These are phyloP conservation scores for Masticophis lateralis DNA, from an alignment of 2,797 vertebrate species.

Conservation along the genomic window DNA sequence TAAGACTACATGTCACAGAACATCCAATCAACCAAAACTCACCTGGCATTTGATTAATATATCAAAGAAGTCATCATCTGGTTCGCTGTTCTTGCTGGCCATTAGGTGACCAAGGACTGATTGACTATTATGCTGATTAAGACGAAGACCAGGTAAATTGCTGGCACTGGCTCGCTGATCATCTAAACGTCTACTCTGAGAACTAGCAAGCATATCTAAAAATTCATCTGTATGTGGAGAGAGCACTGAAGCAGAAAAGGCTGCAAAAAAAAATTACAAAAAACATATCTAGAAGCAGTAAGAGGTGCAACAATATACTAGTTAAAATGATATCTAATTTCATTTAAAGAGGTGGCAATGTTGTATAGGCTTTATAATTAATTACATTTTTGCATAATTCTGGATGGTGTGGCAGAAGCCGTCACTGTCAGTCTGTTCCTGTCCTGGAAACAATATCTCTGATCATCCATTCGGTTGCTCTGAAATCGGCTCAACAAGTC, in stretches of 20 bases:
- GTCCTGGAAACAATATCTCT: slow-evolving; percentile 85
- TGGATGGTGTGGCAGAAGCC: slow-evolving; percentile 71
- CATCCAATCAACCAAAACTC: not conserved
- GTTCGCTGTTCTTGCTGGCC: slow-evolving; percentile 77
- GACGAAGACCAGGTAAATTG: slow-evolving; percentile 82
- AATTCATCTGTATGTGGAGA: slow-evolving; percentile 88
- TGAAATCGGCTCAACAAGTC: slow-evolving; percentile 95
- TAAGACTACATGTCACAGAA: not conserved
- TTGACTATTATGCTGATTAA: slow-evolving; percentile 71
- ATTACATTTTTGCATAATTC: slow-evolving; percentile 81
- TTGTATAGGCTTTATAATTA: not conserved
- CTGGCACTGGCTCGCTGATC: slow-evolving; percentile 82
- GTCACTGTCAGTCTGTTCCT: slow-evolving; percentile 69
- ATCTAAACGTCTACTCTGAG: slow-evolving; percentile 81
- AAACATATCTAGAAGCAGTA: not conserved
- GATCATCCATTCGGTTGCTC: slow-evolving; percentile 97
- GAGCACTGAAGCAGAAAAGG: slow-evolving; percentile 73
- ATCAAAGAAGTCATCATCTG: slow-evolving; percentile 93
- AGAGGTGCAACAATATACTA: fast-evolving
- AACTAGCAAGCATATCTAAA: slow-evolving; percentile 87
- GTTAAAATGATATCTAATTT: not conserved
- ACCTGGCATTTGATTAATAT: slow-evolving; percentile 95
- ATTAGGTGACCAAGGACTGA: slow-evolving; percentile 81
- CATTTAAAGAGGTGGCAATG: not conserved
- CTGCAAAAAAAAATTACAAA: slow-evolving; percentile 59